Evolutionary conservation across 1,140 invertebrate genomes (phyloP), one percentile per base, ranked within the genome.

Genomic region (Heliconius hewitsoni): DNA sequence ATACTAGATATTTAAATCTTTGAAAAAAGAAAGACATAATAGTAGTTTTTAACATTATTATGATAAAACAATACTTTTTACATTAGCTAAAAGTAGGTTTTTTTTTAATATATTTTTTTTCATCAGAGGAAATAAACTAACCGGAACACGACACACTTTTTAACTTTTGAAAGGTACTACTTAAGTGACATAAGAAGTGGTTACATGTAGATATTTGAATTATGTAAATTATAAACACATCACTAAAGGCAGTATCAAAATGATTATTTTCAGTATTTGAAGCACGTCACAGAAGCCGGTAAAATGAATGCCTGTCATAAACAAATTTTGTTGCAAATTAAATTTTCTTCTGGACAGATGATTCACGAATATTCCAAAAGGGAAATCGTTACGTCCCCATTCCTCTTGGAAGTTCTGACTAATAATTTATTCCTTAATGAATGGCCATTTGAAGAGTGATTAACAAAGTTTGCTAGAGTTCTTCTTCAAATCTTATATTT

Each of bases 371-470:
- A 42, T 72, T 72, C 9, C 37, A 42, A 19, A 72, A 42, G 30
- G 71, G 13, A 72, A 72, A 72, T 19, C 19, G 34, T 39, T 39
- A 37, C 71, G 37, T 72, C 37, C 37, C 19, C 30, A 13, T 73
- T 73, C 13, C 71, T 78, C 57, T 39, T 11, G 13, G 23, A 72
- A 74, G 39, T 70, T 80, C 52, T 77, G 50, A 23, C 60, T 60
- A 77, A 75, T 55, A 77, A 52, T 81, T 81, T 73, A 73, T 70
- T 74, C 66, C 75, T 57, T 77, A 87, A 86, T 86, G 87, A 87
- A 82, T 87, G 80, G 76, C 85, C 84, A 85, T 87, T 88, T 81
- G 76, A 87, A 84, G 73, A 81, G 84, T 90, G 86, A 91, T 91
- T 88, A 90, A 81, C 77, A 88, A 90, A 89, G 84, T 90, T 90